Percentiles rank a stretch among this genome's conserved stretches.
phyloP scores from a whole-genome alignment of 2,888 invertebrate species.

The Barypeithes pellucidus region DNA sequence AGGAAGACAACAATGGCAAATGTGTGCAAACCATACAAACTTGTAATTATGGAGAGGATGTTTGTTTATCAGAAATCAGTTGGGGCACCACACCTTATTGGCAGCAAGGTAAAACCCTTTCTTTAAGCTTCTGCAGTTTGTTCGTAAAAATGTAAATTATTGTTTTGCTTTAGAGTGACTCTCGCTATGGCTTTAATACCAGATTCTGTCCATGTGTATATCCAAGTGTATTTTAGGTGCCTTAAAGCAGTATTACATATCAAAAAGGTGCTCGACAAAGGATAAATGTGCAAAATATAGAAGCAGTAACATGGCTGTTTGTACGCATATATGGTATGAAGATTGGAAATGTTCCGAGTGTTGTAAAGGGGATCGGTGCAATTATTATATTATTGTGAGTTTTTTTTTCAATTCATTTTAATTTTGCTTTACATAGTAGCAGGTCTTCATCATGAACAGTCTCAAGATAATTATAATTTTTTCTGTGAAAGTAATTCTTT shows the following conservation, averaged over 20 bases:
- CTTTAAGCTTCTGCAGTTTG: too few relatives aligned
- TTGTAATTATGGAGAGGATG: slow-evolving; percentile 90
- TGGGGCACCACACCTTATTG: slow-evolving; percentile 99
- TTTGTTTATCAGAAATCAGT: slow-evolving; percentile 90
- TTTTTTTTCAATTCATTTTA: slow-evolving; percentile 34
- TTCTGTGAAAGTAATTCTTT: too few relatives aligned
- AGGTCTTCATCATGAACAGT: too few relatives aligned
- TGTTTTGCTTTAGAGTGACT: too few relatives aligned
- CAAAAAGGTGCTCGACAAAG: slow-evolving; percentile 90
- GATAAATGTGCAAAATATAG: slow-evolving; percentile 84
- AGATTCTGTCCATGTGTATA: neutral
- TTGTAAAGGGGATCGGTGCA: slow-evolving; percentile 96
- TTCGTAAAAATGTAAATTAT: too few relatives aligned
- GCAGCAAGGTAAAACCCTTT: slow-evolving; percentile 79
- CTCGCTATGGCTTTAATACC: too few relatives aligned
- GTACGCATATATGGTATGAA: slow-evolving; percentile 94
- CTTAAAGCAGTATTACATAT: slow-evolving; percentile 93
- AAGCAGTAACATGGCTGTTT: slow-evolving; percentile 81
- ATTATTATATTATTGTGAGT: slow-evolving; percentile 95
- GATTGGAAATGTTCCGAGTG: slow-evolving; percentile 98
- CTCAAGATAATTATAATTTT: too few relatives aligned
- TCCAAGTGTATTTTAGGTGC: slow-evolving; percentile 72
- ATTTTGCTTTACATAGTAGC: too few relatives aligned
- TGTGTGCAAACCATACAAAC: slow-evolving; percentile 93
- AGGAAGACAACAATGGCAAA: slow-evolving; percentile 93